Evolutionary conservation across 2,888 invertebrate species (phyloP).

Genomic region (Abscondita cerata): DNA sequence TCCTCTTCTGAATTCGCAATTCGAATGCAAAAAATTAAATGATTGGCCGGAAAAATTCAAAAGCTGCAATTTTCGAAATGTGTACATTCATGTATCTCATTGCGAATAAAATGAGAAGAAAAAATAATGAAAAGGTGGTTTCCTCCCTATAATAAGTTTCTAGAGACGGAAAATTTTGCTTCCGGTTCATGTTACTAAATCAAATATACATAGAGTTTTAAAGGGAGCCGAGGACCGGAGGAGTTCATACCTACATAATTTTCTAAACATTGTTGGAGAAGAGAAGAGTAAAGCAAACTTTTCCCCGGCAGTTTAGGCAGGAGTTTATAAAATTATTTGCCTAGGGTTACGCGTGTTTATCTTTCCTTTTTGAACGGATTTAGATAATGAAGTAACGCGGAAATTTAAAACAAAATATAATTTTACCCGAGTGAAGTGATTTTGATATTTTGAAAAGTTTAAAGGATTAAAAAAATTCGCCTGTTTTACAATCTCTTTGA

Average conservation of each 20-base stretch:
- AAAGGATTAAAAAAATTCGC: slow-evolving; percentile 17
- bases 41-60: no score
- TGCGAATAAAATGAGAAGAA: no score
- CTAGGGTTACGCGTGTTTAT: slow-evolving; percentile 27
- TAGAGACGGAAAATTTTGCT: slow-evolving; percentile 4
- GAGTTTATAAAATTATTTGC: slow-evolving; percentile 27
- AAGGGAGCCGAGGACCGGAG: slow-evolving; percentile 6
- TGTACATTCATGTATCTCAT: no score
- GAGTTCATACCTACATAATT: slow-evolving; percentile 21
- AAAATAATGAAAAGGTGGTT: no score
- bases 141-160: neutral
- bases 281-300: slow-evolving; percentile 15
- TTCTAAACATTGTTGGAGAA: slow-evolving; percentile 16
- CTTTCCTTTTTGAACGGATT: slow-evolving; percentile 21
- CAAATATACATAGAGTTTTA: slow-evolving; percentile 10
- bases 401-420: neutral
- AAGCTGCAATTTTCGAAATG: no score
- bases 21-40: no score
- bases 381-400: slow-evolving; percentile 22
- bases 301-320: slow-evolving; percentile 14
- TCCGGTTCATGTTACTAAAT: slow-evolving; percentile 17
- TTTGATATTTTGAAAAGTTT: slow-evolving; percentile 10
- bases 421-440: neutral
- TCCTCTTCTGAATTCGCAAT: no score
- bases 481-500: slow-evolving; percentile 15